These are phyloP conservation scores for Neomorphus geoffroyi DNA, from an alignment of 2,797 vertebrate genomes.

Conservation along the genomic window DNA sequence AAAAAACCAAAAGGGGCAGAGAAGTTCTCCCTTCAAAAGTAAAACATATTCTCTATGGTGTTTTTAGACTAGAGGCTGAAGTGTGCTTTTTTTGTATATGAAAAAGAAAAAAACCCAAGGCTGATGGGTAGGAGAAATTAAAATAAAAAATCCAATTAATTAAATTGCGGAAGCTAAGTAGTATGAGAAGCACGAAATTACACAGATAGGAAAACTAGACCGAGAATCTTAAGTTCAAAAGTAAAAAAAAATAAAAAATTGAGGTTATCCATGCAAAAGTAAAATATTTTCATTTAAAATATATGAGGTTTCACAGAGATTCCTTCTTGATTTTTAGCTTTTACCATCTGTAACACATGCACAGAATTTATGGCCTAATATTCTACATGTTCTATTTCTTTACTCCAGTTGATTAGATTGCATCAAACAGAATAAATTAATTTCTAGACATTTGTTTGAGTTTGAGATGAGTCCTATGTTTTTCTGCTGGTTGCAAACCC, in stretches of 20 bases:
- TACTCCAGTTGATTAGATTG: not conserved
- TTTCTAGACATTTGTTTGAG: not conserved
- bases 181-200: not conserved
- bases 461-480: not conserved
- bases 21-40: not conserved
- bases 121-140: not conserved
- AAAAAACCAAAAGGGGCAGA: not conserved
- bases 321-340: not conserved
- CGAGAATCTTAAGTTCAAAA: not conserved
- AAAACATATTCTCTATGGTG: not conserved
- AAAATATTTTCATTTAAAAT: not conserved
- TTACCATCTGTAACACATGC: not conserved
- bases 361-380: not conserved
- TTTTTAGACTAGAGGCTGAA: not conserved
- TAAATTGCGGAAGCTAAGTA: not conserved
- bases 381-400: not conserved
- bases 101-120: not conserved
- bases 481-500: slow-evolving; percentile 1
- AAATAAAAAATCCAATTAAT: not conserved
- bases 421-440: not conserved
- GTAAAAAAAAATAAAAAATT: not conserved
- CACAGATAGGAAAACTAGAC: not conserved
- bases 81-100: not conserved
- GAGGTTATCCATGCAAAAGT: not conserved
- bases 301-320: not conserved